Evolutionary conservation across 2,113 vertebrate species (phyloP).

Genomic region (Himantopus leucocephalus): DNA sequence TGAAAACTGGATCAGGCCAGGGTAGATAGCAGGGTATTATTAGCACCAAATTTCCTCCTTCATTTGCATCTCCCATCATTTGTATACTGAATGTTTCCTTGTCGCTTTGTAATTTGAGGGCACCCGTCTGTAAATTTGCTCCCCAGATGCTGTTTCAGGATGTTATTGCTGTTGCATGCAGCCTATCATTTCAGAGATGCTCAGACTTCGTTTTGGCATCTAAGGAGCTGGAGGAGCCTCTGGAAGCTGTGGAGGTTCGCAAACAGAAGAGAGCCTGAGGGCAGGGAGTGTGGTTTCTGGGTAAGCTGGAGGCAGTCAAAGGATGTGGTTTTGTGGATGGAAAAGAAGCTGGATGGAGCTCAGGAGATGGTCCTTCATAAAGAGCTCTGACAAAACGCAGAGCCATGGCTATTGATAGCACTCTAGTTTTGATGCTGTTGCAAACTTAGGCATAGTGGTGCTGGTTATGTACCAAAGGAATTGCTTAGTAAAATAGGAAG

Average conservation of each 20-base stretch:
- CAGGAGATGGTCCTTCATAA: not conserved
- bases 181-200: conserved; percentile 14
- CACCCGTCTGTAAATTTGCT: not conserved
- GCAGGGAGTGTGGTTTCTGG: not conserved
- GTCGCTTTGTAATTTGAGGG: conserved; percentile 8
- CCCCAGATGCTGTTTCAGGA: not conserved
- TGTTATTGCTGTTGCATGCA: not conserved
- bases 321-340: conserved; percentile 21
- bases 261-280: not conserved
- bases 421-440: not conserved
- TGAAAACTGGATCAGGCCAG: not conserved
- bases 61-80: not conserved
- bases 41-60: not conserved
- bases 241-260: not conserved
- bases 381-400: not conserved
- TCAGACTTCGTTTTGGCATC: conserved; percentile 16
- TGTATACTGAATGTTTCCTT: not conserved
- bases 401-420: not conserved
- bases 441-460: not conserved
- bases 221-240: not conserved
- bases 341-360: not conserved
- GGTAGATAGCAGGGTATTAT: not conserved
- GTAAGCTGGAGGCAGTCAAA: not conserved
- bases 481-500: not conserved
- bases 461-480: not conserved